Conservation (phyloP, 2,888 invertebrate genomes). For the Podabrus alpinus region DNA sequence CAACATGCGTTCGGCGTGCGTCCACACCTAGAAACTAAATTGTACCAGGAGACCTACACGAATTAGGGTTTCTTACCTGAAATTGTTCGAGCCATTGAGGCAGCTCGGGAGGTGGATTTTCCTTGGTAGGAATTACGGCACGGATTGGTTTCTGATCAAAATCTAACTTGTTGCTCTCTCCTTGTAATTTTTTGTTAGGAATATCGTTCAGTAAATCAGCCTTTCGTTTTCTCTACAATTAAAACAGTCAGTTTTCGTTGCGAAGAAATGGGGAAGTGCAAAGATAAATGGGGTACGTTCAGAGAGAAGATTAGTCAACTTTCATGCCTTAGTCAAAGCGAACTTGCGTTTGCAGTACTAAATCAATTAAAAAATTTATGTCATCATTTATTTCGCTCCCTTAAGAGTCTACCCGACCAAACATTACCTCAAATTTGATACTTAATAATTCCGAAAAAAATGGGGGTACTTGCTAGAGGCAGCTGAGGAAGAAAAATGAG, state of each 20-base stretch:
- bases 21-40: constrained; percentile 68
- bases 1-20: constrained; percentile 83
- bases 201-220: constrained; percentile 55
- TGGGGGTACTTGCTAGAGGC: too few species aligned
- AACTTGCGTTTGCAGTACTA: constrained; percentile 35
- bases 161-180: constrained; percentile 52
- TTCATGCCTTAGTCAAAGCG: constrained; percentile 35
- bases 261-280: not conserved
- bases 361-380: constrained; percentile 33
- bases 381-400: not conserved
- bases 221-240: constrained; percentile 57
- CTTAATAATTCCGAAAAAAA: too few species aligned
- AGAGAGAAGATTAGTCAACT: constrained; percentile 55
- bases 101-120: constrained; percentile 79
- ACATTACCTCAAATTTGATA: not conserved
- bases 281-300: constrained; percentile 35
- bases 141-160: constrained; percentile 35
- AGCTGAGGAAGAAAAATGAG: too few species aligned
- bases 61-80: constrained; percentile 56
- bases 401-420: not conserved
- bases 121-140: constrained; percentile 74
- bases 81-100: constrained; percentile 76
- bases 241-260: constrained; percentile 14
- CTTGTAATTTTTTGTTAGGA: constrained; percentile 61
- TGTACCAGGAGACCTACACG: not conserved